These are phyloP conservation scores for Natator depressus DNA, from an alignment of 2,113 vertebrate species.

Conservation along the genomic window DNA sequence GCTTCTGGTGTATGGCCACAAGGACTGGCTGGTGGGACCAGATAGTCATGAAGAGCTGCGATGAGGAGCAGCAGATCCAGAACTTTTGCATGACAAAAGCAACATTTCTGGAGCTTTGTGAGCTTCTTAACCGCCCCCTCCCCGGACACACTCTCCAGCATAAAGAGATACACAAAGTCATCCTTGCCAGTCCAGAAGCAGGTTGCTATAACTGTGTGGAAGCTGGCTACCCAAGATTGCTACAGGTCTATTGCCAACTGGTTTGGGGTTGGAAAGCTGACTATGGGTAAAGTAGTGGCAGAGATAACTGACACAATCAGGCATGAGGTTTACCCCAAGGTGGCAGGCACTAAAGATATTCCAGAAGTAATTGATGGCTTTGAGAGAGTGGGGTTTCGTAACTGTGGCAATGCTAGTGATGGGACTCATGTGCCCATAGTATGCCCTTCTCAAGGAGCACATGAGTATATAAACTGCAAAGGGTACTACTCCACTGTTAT, in stretches of 20 bases:
- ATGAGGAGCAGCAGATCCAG: neutral
- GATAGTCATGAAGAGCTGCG: neutral
- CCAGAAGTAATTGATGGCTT: neutral
- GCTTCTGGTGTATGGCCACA: neutral
- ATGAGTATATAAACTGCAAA: neutral
- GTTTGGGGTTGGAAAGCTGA: neutral
- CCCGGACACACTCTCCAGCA: neutral
- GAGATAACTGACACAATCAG: neutral
- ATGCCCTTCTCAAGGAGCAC: neutral
- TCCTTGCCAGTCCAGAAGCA: neutral
- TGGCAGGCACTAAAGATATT: neutral
- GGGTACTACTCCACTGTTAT: neutral
- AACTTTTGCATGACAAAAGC: neutral
- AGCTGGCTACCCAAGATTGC: neutral
- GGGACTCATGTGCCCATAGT: neutral
- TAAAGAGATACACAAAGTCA: neutral
- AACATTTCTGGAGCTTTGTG: neutral
- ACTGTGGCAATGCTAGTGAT: neutral
- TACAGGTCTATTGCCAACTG: neutral
- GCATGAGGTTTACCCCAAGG: neutral
- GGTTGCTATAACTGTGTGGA: neutral
- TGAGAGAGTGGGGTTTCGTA: neutral
- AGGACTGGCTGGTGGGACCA: neutral
- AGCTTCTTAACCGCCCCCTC: neutral
- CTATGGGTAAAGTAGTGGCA: neutral